A percentile compares a stretch with the other conserved stretches of the same genome.
These are phyloP conservation scores for Diadromus collaris DNA, from an alignment of 2,888 invertebrate genomes.

Conservation along the genomic window DNA sequence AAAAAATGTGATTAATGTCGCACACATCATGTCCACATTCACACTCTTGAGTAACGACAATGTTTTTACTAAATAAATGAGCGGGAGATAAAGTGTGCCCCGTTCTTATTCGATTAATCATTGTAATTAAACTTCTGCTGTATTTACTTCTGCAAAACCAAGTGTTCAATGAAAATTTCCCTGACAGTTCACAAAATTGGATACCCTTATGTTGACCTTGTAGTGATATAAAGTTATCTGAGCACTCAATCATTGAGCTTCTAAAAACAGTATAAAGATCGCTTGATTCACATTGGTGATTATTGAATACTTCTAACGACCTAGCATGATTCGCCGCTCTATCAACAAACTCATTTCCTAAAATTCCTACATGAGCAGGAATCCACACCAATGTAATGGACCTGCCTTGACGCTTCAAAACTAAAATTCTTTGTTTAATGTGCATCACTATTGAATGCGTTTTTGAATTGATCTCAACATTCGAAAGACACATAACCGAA, in stretches of 20 bases:
- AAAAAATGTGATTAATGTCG: conserved; percentile 1
- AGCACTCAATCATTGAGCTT: background rate
- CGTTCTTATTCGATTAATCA: conserved; percentile 3
- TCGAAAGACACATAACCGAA: background rate
- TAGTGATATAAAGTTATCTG: background rate
- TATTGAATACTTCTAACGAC: background rate
- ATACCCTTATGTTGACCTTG: background rate
- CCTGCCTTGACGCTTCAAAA: background rate
- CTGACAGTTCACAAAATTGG: background rate
- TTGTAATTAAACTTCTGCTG: background rate
- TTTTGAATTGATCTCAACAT: background rate
- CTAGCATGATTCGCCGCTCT: conserved; percentile 13
- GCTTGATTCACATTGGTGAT: background rate
- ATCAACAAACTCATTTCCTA: conserved; percentile 23
- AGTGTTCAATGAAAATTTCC: background rate
- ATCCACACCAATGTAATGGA: background rate
- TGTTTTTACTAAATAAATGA: background rate
- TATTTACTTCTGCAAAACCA: background rate
- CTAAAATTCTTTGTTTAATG: background rate
- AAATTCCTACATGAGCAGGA: conserved; percentile 8
- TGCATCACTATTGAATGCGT: background rate
- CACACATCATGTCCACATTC: background rate
- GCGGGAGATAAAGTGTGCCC: background rate
- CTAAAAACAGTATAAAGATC: background rate
- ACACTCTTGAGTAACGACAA: background rate